Conservation (phyloP, 2,888 invertebrate species). For the Apodemia duryi region DNA sequence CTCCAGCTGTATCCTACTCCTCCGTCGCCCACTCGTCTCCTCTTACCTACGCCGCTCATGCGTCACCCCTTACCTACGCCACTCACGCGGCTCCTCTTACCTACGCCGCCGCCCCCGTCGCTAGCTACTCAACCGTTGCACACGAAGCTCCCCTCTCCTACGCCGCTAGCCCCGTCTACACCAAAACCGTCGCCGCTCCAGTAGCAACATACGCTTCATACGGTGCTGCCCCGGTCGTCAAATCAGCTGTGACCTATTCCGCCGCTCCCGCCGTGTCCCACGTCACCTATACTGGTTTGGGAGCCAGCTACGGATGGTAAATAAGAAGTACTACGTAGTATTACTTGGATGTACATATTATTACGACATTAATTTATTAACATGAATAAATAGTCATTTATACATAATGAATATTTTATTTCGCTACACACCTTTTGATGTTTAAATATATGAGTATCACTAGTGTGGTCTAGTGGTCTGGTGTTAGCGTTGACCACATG, state of each 20-base stretch:
- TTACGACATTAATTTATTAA: not conserved
- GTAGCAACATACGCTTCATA: conserved; percentile 45
- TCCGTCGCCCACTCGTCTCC: conserved; percentile 40
- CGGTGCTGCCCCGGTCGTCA: conserved; percentile 72
- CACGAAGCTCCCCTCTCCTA: conserved; percentile 37
- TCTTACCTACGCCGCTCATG: conserved; percentile 29
- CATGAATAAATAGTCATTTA: not conserved
- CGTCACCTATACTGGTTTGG: conserved; percentile 81
- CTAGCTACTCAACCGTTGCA: conserved; percentile 15
- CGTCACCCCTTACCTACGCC: conserved; percentile 36
- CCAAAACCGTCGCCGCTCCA: conserved; percentile 38
- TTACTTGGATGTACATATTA: conserved; percentile 2
- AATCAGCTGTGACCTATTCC: conserved; percentile 53
- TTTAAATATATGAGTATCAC: not conserved
- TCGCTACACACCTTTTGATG: not conserved
- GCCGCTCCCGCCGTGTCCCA: conserved; percentile 81
- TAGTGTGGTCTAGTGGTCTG: no score
- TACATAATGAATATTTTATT: not conserved
- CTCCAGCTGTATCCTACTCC: conserved; percentile 52
- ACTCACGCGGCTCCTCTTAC: conserved; percentile 35
- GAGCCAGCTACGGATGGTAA: conserved; percentile 66
- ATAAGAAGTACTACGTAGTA: conserved; percentile 24
- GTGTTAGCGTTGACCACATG: no score
- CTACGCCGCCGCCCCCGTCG: conserved; percentile 9
- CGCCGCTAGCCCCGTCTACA: conserved; percentile 34